Evolutionary conservation across 2,888 invertebrate genomes (phyloP), one percentile per base, ranked within the genome.

Genomic region (Hyposoter didymator): DNA sequence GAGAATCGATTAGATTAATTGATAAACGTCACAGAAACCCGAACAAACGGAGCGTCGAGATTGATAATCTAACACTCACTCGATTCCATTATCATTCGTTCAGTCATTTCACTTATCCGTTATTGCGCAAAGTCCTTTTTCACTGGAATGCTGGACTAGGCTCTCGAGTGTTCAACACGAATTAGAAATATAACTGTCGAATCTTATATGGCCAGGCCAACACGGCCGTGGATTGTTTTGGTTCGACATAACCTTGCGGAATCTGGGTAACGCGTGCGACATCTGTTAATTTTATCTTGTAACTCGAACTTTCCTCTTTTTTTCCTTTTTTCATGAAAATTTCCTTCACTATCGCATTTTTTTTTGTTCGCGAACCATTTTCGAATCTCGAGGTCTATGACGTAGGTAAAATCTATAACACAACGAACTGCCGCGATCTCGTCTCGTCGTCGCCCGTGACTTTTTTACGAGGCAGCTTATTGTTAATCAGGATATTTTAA

Each of bases 171-270:
- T 73, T 67, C 74, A 12, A 59, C 75, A 47, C 75, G 74, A 78
- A 55, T 32, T 70, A 64, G 67, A 69, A 84, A 62, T 76, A 80
- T 49, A 84, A 78, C 82, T 76, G 82, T 84, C 67, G 75, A 47
- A 81, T 88, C 85, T 80, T 86, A 84, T 86, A 86, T 86, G 86
- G 85, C 79, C 49, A 81, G 81, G 78, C 83, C 81, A 82, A 74
- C 81, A 82, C 75, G 86, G 75, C 85, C 81, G 35, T 52, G 80
- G 84, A 69, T 86, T 87, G 86, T 88, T 88, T 88, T 88, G 87
- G 80, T 76, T 66, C 88, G 85, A 87, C 88, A 88, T 88, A 88
- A 88, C 88, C 88, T 84, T 84, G 86, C 78, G 75, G 70, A 78
- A 86, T 82, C 69, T 75, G 75, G 79, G 35, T 64, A 79, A 52